A percentile compares a stretch with the other conserved stretches of the same genome.
phyloP scores from a whole-genome alignment of 2,797 vertebrate species.

The Heterohyrax brucei region DNA sequence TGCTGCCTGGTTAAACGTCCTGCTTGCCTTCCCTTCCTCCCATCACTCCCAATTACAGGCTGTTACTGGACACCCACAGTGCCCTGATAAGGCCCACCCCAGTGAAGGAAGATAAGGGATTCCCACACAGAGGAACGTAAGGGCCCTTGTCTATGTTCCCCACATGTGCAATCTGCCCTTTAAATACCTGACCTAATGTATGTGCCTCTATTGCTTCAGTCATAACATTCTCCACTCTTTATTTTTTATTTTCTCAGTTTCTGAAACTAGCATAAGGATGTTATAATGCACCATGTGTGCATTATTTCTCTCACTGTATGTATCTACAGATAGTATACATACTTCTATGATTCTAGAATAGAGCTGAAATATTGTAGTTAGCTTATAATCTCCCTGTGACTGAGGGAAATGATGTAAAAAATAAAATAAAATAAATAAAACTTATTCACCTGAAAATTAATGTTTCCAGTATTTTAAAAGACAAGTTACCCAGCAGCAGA shows the following conservation, averaged over 20 bases:
- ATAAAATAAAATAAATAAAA: too few species aligned
- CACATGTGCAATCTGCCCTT: slow-evolving; percentile 74
- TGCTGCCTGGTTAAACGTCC: neutral
- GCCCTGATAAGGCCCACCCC: neutral
- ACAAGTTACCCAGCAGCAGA: slow-evolving; percentile 83
- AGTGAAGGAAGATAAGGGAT: neutral
- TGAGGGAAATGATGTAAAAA: slow-evolving; percentile 85
- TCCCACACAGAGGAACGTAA: slow-evolving; percentile 29
- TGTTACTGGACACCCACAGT: neutral
- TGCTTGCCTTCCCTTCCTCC: neutral
- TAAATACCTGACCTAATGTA: slow-evolving; percentile 56
- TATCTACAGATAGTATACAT: slow-evolving; percentile 79
- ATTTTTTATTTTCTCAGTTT: slow-evolving; percentile 65
- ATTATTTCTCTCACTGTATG: slow-evolving; percentile 76
- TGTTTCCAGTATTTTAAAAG: slow-evolving; percentile 89
- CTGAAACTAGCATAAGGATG: slow-evolving; percentile 72
- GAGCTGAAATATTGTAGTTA: slow-evolving; percentile 83
- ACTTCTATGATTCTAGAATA: slow-evolving; percentile 71
- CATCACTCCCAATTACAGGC: neutral
- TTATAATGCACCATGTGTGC: slow-evolving; percentile 76
- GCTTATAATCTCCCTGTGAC: slow-evolving; percentile 84
- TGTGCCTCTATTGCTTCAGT: slow-evolving; percentile 66
- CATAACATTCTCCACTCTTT: slow-evolving; percentile 70
- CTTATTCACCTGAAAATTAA: slow-evolving; percentile 87
- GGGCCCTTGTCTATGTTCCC: slow-evolving; percentile 55